Base-by-base conservation (phyloP, 1,140 invertebrate species). In the Drosophila leontia region DNA sequence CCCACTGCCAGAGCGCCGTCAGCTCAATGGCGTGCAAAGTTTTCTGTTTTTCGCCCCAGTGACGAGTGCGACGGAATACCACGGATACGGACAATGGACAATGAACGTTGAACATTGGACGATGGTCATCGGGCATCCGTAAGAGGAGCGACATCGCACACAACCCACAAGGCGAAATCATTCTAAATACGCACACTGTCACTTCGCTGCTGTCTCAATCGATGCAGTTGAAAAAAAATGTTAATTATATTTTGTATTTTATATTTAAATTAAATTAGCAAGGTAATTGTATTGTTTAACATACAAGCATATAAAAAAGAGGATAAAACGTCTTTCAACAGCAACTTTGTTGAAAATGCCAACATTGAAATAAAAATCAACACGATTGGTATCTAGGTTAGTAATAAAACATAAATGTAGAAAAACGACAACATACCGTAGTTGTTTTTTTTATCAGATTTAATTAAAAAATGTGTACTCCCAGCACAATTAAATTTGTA, bases 1-100 rank as follows among this genome's bases (percentile, higher is more conserved):
- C 61, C 44, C 64, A 26, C 61, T 29, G 42, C 48, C 60, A 55
- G 42, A 72, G 58, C 51, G 51, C 71, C 85, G 67, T 82, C 85
- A 85, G 80, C 72, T 77, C 81, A 84, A 84, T 91, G 86, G 85
- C 61, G 86, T 91, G 85, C 85, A 90, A 90, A 90, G 85, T 90
- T 90, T 72, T 75, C 60, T 81, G 74, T 70, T 88, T 86, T 82
- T 74, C 83, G 82, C 83, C 86, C 67, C 63, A 82, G 67, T 74
- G 83, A 61, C 58, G 51, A 75, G 53, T 72, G 50, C 39, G 59
- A 17, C n/a, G 50, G 41, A 62, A 41, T 69, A 23, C 67, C 74
- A 51, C 34, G 47, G 61, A 68, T 47, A 55, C 41, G 47, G 15
- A 23, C 64, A 67, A 48, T 12, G 45, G 47, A 63, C 57, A 60